Percentiles rank a stretch among this genome's conserved stretches.
Evolutionary conservation across 2,797 vertebrate species (phyloP).

Genomic region (Myotis daubentonii): DNA sequence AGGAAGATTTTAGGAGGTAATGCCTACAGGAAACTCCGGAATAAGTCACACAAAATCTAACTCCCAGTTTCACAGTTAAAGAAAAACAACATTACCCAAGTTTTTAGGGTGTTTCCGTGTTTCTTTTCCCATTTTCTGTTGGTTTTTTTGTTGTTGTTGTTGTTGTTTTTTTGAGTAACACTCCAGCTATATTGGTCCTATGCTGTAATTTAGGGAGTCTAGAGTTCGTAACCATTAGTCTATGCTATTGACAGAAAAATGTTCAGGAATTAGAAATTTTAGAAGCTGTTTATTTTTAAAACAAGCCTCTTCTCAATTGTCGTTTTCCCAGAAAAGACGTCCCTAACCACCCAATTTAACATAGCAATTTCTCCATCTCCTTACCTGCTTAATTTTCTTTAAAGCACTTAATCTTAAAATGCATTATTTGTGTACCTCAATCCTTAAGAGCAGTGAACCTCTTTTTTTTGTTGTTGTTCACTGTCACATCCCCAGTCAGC

Average conservation of each 20-base stretch:
- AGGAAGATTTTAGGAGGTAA: not conserved
- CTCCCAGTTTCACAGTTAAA: not conserved
- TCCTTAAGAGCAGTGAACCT: not conserved
- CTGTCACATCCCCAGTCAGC: not conserved
- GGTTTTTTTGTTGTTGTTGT: not conserved
- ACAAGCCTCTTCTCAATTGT: not conserved
- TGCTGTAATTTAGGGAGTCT: not conserved
- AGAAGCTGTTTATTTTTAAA: not conserved
- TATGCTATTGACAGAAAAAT: not conserved
- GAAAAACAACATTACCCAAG: not conserved
- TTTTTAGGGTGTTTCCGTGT: not conserved
- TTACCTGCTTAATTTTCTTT: constrained; percentile 40
- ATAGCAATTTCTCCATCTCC: not conserved
- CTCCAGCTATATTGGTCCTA: not conserved
- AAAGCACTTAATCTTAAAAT: constrained; percentile 24
- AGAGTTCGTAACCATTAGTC: not conserved
- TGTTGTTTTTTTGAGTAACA: not conserved
- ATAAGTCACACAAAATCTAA: not conserved
- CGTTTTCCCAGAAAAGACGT: not conserved
- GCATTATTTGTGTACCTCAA: not conserved
- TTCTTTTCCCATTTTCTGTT: not conserved
- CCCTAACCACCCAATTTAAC: not conserved
- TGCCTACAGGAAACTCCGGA: constrained; percentile 4
- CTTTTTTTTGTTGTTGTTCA: constrained; percentile 4
- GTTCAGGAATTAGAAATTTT: not conserved